phyloP scores from a whole-genome alignment of 2,113 vertebrate genomes.

The Apteryx mantelli region DNA sequence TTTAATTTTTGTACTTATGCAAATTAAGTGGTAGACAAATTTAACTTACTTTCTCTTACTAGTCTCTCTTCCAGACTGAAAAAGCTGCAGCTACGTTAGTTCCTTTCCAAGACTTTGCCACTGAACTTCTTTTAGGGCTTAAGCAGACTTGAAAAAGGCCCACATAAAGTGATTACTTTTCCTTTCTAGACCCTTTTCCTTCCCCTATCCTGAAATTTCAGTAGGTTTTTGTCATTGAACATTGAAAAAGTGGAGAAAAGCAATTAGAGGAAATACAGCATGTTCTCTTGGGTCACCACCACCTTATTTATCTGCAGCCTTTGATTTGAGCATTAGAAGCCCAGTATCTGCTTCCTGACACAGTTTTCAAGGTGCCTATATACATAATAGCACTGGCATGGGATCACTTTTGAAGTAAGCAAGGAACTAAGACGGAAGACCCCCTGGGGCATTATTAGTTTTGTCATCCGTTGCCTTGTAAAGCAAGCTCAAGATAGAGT shows the following conservation, averaged over 20 bases:
- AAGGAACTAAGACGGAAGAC: conserved; percentile 27
- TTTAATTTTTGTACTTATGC: not conserved
- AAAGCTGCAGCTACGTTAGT: not conserved
- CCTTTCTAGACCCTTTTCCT: not conserved
- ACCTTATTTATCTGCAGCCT: conserved; percentile 2
- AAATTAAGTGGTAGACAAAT: not conserved
- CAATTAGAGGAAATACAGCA: not conserved
- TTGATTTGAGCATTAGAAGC: conserved; percentile 19
- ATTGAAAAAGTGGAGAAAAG: not conserved
- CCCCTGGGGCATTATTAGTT: not conserved
- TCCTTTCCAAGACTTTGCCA: not conserved
- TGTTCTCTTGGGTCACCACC: not conserved
- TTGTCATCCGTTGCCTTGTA: conserved; percentile 12
- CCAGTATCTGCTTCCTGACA: not conserved
- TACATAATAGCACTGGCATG: not conserved
- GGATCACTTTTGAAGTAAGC: conserved; percentile 5
- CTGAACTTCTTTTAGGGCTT: not conserved
- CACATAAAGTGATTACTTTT: conserved; percentile 3
- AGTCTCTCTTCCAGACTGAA: not conserved
- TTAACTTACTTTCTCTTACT: not conserved
- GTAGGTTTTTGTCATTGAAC: not conserved
- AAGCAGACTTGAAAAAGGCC: not conserved
- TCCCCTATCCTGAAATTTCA: conserved; percentile 14
- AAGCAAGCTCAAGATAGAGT: not conserved
- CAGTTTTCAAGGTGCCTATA: not conserved